Base-by-base conservation (phyloP, 1,140 invertebrate species). In the Drosophila santomea region DNA sequence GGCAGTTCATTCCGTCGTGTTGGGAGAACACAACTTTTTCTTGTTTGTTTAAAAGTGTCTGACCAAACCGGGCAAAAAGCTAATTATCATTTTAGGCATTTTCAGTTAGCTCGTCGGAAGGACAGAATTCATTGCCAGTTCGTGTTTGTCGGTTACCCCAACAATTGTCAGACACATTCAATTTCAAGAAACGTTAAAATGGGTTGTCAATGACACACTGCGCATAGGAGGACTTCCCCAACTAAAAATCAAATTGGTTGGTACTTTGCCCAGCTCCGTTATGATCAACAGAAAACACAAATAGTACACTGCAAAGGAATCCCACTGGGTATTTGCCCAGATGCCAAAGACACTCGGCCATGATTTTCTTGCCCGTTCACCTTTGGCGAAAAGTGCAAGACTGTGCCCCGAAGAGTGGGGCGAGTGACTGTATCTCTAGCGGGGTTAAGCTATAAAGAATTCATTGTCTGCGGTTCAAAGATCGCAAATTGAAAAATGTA, bases 401-500 rank as follows among this genome's bases (percentile, higher is more conserved):
- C 43, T 7, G 15, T 59, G 55, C 39, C 50, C 62, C 51, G 39
- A 32, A n/a, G 7, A 32, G 32, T 32, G 32, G 32, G 7, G 15
- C 14, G 15, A 41, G 63, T 38, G 38, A 58, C 32, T 55, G 52
- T 25, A 3, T 15, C 50, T 11, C 50, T 36, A 88, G 75, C 79
- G 88, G 82, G 83, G 83, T 86, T 86, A 88, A 82, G 84, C 84
- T 89, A 80, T 78, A 84, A 83, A 89, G 84, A 89, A 89, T 89
- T 89, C 80, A 89, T 89, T 89, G 80, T 78, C 77, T 67, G 47
- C 62, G 67, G 84, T 89, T 89, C 84, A 89, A 89, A 89, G 84
- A 89, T 89, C 84, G 84, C 84, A 89, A 89, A 89, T 89, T 89
- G 80, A 89, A 89, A 89, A 89, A 89, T 84, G 61, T 80, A 80